Evolutionary conservation across 1,140 invertebrate genomes (phyloP), one percentile per base, ranked within the genome.

Genomic region (Alviniconcha marisindica): DNA sequence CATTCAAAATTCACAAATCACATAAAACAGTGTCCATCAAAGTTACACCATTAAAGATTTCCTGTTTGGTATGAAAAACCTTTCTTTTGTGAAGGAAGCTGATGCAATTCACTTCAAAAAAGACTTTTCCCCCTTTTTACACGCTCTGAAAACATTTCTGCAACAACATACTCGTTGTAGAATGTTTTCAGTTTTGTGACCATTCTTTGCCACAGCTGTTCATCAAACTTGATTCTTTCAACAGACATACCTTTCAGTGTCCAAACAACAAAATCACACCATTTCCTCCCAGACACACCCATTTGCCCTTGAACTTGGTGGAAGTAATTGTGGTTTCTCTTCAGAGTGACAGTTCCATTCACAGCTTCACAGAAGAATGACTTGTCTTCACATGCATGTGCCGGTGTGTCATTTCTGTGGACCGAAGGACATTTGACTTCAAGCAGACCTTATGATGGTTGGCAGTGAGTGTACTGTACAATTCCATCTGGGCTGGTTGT

Each of bases 251-350:
- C 82, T 44, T 40, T 78, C 10, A 33, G 56, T 73, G 83, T 85
- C 81, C 83, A 94, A 0, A 93, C 63, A 36, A 86, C 86, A 86
- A 93, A 92, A 63, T 93, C 88, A 83, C 92, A 92, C 83, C 89
- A 92, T 24, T 86, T 74, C 74, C 89, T 56, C 33, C 87, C 83
- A 4, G 90, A 92, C 0, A 93, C 83, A 42, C 88, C 88, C 21
- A 94, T 71, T 77, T 94, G 92, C 31, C 91, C 91, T 82, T 93
- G 91, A 44, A 93, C 83, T 86, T 94, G 93, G 84, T 89, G 92
- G 84, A 90, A 93, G 84, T 92, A 93, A 33, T 84, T n/a, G 84
- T 93, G 90, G 38, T 77, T 89, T 84, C 81, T 84, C 66, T 91
- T 92, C 51, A 94, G 54, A 42, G 54, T 14, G 28, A 81, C 24